A percentile compares a stretch with the other conserved stretches of the same genome.
phyloP scores from a whole-genome alignment of 2,888 invertebrate genomes.

The Pocota personata region DNA sequence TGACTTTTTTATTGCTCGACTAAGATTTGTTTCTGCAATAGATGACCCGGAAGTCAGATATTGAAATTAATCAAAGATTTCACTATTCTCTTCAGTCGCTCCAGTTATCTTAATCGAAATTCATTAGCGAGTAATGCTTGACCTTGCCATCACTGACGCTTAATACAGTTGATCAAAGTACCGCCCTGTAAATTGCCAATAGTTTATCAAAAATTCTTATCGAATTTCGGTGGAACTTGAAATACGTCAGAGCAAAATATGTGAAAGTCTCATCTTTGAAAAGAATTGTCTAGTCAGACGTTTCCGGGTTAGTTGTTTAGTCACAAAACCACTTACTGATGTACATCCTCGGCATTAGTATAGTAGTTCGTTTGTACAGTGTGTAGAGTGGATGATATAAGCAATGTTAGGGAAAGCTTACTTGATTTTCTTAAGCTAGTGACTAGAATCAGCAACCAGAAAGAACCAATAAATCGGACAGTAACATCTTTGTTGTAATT shows the following conservation, averaged over 20 bases:
- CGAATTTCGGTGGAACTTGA: background rate
- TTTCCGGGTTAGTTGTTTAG: background rate
- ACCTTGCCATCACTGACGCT: background rate
- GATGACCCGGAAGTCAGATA: background rate
- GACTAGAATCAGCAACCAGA: no score
- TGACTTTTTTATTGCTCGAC: background rate
- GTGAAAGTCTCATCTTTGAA: background rate
- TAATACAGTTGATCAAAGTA: background rate
- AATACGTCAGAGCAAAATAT: background rate
- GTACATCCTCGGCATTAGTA: no score
- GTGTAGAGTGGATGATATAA: no score
- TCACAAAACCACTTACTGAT: no score
- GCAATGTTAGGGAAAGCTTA: no score
- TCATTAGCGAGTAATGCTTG: conserved; percentile 15
- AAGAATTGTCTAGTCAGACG: background rate
- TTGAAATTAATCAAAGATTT: background rate
- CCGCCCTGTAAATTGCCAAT: background rate
- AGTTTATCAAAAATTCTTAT: background rate
- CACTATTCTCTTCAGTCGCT: background rate
- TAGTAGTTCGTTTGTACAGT: no score
- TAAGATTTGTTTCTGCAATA: background rate
- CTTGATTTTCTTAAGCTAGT: no score
- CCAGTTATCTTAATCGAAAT: conserved; percentile 11
- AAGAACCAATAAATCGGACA: no score
- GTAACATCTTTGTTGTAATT: no score